Evolutionary conservation across 2,113 vertebrate species (phyloP).

Genomic region (Panthera tigris): DNA sequence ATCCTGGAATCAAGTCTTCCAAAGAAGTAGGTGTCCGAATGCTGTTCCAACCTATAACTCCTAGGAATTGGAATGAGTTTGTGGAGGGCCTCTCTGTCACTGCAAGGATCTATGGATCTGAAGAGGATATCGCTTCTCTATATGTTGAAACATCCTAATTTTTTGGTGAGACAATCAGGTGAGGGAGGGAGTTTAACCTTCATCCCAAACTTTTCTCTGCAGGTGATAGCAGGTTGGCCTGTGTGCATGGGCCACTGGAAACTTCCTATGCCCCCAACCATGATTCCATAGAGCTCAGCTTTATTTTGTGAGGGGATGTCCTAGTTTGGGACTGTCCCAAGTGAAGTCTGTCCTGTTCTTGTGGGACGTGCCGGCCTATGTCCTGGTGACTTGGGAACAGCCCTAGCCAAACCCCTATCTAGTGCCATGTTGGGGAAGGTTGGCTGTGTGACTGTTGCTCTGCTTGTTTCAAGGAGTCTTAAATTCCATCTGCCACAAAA

Average conservation of each 20-base stretch:
- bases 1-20: neutral
- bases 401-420: too few relatives aligned
- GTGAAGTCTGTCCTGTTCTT: neutral
- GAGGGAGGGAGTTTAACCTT: fast-evolving
- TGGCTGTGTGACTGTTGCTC: neutral
- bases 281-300: too few relatives aligned
- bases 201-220: fast-evolving
- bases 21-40: fast-evolving
- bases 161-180: neutral
- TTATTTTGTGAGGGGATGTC: neutral
- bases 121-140: fast-evolving
- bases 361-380: neutral
- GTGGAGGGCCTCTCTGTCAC: neutral
- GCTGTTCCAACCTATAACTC: fast-evolving
- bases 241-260: fast-evolving
- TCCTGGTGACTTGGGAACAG: neutral
- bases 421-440: neutral
- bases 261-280: fast-evolving
- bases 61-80: too few relatives aligned
- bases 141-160: fast-evolving
- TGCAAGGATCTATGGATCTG: neutral
- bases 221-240: neutral
- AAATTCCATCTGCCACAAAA: fast-evolving
- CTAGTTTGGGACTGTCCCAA: neutral
- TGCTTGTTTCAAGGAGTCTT: neutral